These are phyloP conservation scores for Napeogenes inachia DNA, from an alignment of 2,888 invertebrate genomes.

Conservation along the genomic window DNA sequence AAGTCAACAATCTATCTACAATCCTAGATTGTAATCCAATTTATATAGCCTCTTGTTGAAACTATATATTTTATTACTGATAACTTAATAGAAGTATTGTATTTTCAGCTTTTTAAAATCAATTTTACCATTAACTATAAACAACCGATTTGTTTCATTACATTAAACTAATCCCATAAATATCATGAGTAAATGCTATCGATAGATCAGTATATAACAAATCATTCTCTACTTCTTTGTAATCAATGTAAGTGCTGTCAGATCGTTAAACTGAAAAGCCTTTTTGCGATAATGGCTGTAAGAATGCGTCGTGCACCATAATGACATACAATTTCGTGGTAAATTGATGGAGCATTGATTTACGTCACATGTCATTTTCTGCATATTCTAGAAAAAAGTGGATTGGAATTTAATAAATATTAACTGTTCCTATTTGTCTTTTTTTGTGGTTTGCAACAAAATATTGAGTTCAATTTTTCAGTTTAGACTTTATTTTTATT, in stretches of 20 bases:
- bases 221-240: slow-evolving; percentile 11
- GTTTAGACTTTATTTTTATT: no score
- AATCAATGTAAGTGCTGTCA: slow-evolving; percentile 18
- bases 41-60: no score
- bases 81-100: no score
- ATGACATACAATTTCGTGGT: slow-evolving; percentile 23
- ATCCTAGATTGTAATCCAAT: background rate
- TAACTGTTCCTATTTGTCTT: background rate
- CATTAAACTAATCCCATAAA: no score
- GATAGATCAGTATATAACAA: background rate
- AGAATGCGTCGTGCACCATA: slow-evolving; percentile 21
- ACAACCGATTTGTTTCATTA: no score
- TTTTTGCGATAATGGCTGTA: slow-evolving; percentile 23
- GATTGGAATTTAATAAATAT: background rate
- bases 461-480: no score
- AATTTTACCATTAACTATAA: no score
- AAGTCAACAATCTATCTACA: slow-evolving; percentile 1
- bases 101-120: no score
- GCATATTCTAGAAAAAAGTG: background rate
- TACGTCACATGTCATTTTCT: slow-evolving; percentile 9
- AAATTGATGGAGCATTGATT: slow-evolving; percentile 23
- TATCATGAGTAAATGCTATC: background rate
- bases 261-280: slow-evolving; percentile 20
- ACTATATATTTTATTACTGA: no score
- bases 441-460: background rate